Conservation (phyloP, 2,888 invertebrate species). For the Agrilus mali region DNA sequence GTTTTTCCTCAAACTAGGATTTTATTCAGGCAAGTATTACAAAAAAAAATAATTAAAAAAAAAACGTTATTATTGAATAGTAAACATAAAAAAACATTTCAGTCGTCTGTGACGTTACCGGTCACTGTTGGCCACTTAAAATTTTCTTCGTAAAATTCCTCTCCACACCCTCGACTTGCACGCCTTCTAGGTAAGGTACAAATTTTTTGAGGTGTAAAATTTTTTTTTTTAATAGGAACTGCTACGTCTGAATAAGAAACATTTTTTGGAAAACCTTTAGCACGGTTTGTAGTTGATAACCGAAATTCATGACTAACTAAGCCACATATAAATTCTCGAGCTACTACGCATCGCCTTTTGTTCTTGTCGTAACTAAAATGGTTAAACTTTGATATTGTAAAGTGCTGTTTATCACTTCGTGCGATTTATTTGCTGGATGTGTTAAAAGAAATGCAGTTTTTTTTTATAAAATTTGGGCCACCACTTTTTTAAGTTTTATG, state of each 20-base stretch:
- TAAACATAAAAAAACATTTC: background rate
- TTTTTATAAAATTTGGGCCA: slow-evolving; percentile 11
- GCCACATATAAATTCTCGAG: slow-evolving; percentile 4
- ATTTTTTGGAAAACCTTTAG: background rate
- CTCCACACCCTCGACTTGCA: background rate
- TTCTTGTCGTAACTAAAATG: slow-evolving; percentile 5
- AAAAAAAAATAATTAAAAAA: too few species aligned
- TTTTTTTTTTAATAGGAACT: slow-evolving; percentile 6
- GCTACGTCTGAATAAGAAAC: slow-evolving; percentile 1
- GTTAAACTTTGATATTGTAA: slow-evolving; percentile 7
- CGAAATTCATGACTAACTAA: slow-evolving; percentile 1
- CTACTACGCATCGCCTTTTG: slow-evolving; percentile 1
- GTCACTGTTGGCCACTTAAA: slow-evolving; percentile 1
- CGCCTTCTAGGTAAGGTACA: slow-evolving; percentile 1
- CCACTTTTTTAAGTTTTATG: slow-evolving; percentile 11
- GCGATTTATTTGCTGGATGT: slow-evolving; percentile 3
- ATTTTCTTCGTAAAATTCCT: slow-evolving; percentile 2
- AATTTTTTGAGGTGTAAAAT: slow-evolving; percentile 5
- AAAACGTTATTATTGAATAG: too few species aligned
- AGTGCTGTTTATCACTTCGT: slow-evolving; percentile 5
- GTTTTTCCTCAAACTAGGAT: too few species aligned
- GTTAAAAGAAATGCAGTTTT: slow-evolving; percentile 6
- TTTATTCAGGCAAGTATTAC: too few species aligned
- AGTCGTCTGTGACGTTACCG: background rate
- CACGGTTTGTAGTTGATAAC: background rate